Conservation (phyloP, 2,113 vertebrate species). For the Atrichornis clamosus region DNA sequence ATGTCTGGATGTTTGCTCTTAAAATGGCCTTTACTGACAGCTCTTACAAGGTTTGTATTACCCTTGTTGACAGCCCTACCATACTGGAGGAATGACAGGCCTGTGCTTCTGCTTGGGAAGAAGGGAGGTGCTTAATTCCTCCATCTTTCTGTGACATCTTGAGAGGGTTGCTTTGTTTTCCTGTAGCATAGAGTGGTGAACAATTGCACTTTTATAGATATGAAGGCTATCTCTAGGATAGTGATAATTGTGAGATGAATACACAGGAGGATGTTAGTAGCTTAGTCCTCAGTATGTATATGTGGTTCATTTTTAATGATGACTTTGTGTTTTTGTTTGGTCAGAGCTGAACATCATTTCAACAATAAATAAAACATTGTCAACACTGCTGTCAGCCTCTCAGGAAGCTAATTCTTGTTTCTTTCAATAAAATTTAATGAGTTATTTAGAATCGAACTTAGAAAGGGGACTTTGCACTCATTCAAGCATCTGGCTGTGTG, state of each 20-base stretch:
- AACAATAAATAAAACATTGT: neutral
- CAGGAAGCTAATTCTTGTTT: neutral
- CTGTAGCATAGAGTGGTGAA: accelerated
- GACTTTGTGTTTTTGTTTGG: neutral
- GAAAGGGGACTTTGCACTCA: neutral
- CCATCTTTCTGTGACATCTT: neutral
- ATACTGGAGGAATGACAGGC: accelerated
- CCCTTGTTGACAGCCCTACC: neutral
- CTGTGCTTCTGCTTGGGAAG: accelerated
- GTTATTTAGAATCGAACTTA: neutral
- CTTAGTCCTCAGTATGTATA: neutral
- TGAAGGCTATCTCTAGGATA: neutral
- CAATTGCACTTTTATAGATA: neutral
- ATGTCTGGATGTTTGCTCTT: accelerated
- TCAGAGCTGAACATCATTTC: neutral
- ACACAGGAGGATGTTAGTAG: neutral
- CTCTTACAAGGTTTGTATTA: accelerated
- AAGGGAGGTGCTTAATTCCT: neutral
- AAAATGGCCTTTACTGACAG: neutral
- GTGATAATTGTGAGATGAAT: neutral
- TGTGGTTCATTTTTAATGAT: neutral
- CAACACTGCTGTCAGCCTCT: neutral
- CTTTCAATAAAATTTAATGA: neutral
- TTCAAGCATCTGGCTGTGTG: neutral
- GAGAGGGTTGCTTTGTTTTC: neutral